Evolutionary conservation across 2,888 invertebrate species (phyloP), one percentile per base, ranked within the genome.

Genomic region (Acrobasis consociella): DNA sequence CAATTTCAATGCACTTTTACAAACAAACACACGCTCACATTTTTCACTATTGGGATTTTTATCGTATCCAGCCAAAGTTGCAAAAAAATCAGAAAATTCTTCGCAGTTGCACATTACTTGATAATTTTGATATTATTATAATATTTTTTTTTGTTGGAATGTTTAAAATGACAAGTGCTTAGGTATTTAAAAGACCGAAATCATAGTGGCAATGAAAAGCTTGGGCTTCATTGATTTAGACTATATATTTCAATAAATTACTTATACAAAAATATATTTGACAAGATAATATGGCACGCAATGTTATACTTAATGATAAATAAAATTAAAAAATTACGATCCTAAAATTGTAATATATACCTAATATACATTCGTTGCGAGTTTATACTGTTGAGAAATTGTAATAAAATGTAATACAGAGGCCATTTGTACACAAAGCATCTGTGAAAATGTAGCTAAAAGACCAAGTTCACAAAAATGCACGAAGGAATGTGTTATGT

Each of bases 161-260:
- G 9, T 58, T 11, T 49, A 5, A 9, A 31, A 49, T 59, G 58
- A 37, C 58, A 59, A 31, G 31, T 2, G 22, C 22, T 22, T 31
- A 5, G 55, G 37, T 9, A 15, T 13, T 13, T 59, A 31, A 58
- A 49, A n/a, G 10, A 16, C 49, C 16, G 11, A 37, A 50, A 51
- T 60, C 50, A 37, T 50, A 50, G 31, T 38, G 16, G 50, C 50
- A 60, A 60, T 39, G 50, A 49, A 60, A 60, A 51, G 9, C 1
- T 5, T 16, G 10, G 38, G 59, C 50, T 60, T 50, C 50, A 51
- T 51, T 50, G 50, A 60, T 38, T 51, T 0, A 38, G 5, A 38
- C 31, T 31, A 37, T 50, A 17, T 60, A 60, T 60, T 60, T 60
- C 49, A 59, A 51, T 39, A 60, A 60, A 50, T 60, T 60, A 49